These are phyloP conservation scores for Leptopilina clavipes DNA, from an alignment of 1,140 invertebrate genomes.

Conservation along the genomic window DNA sequence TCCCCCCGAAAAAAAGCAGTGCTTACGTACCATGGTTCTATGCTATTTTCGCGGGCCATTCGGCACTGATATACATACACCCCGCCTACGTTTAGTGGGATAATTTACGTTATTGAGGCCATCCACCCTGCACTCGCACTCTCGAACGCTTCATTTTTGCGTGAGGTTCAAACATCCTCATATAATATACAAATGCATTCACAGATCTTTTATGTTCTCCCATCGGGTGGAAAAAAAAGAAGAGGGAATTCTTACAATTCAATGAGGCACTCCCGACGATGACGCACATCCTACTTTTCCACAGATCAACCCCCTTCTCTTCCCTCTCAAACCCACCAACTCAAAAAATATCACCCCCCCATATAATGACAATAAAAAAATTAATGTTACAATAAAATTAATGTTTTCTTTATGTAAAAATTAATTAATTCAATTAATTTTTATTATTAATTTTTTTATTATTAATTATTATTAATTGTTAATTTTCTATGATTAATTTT, in stretches of 20 bases:
- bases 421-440: no score
- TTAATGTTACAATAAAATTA: no score
- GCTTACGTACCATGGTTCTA: conserved; percentile 60
- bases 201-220: background rate
- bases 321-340: background rate
- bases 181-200: conserved; percentile 45
- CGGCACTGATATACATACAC: conserved; percentile 63
- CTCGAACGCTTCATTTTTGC: conserved; percentile 25
- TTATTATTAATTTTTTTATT: no score
- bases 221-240: background rate
- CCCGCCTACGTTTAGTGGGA: conserved; percentile 54
- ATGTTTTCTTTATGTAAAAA: no score
- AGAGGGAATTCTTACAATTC: conserved; percentile 12
- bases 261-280: background rate
- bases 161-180: background rate
- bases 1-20: conserved; percentile 39
- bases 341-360: no score
- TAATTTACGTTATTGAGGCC: conserved; percentile 68
- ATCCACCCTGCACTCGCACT: conserved; percentile 58
- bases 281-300: conserved; percentile 25
- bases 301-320: background rate
- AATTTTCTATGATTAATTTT: no score
- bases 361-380: no score
- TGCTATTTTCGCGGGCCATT: conserved; percentile 69
- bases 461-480: no score